Base-by-base conservation (phyloP, 2,888 invertebrate species). In the Pseudanteris insignis region DNA sequence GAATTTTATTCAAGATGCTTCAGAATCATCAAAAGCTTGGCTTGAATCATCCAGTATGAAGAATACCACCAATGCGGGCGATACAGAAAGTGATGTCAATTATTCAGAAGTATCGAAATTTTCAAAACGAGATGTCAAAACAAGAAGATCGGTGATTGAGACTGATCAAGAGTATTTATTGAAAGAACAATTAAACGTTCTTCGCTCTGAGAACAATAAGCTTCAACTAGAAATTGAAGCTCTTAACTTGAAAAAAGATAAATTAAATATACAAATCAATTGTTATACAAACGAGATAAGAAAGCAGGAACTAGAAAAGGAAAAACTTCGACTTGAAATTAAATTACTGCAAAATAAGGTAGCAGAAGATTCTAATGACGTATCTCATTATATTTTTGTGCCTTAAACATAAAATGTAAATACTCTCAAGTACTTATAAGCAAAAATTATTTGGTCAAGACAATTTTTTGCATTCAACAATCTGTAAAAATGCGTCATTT, bases 311-410 rank as follows among this genome's bases (percentile, higher is more conserved):
- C 73, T 78, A 10, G 78, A 79, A 24, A 75, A 74, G 28, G 78
- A 77, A 54, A 78, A 78, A 38, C 64, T 78, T 6, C 67, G 75
- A 14, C 70, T 78, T 1, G 77, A 78, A 58, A 78, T 78, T 18
- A 78, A 76, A 59, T 61, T 78, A 32, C 46, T 78, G 0, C 72
- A 77, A 47, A 73, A 77, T 1, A 77, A 78, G 67, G 74, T 77
- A 28, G 68, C 74, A 59, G 78, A 77, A 33, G 77, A 78, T 41
- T 67, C 70, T 2, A 76, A 73, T 15, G 77, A 77, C 28, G 77
- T 77, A 24, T 77, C 77, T 11, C 77, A 76, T 53, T 77, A 77
- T 62, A 77, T 77, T 59, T 77, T 77, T 50, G 77, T 78, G 61
- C 76, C 77, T 72, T 47, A 47, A 47, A 26, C 18, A 18, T 18